Percentiles rank a stretch among this genome's conserved stretches.
Conservation (phyloP, 1,140 invertebrate genomes). For the Homarus americanus region DNA sequence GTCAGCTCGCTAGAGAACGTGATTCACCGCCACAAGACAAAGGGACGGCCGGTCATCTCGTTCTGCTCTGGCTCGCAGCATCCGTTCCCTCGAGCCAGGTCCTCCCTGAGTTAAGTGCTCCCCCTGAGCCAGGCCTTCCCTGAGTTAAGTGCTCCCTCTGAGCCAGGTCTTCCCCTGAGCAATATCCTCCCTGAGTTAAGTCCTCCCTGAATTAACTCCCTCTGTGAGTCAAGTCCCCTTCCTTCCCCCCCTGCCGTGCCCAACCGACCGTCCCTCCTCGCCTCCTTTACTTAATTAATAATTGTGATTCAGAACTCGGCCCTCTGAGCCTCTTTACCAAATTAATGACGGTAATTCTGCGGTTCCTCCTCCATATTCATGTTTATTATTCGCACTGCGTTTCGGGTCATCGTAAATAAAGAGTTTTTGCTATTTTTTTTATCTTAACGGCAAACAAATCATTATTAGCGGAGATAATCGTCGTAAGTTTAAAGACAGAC, state of each 20-base stretch:
- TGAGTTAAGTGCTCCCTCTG: no score
- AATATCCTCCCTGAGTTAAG: no score
- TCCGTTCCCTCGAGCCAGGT: constrained; percentile 10
- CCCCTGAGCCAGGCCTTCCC: no score
- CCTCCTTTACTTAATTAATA: constrained; percentile 39
- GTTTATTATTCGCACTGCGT: constrained; percentile 1
- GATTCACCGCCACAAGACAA: constrained; percentile 43
- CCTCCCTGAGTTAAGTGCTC: no score
- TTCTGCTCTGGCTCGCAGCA: constrained; percentile 14
- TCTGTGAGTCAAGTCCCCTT: not conserved
- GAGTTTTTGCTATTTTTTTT: constrained; percentile 17
- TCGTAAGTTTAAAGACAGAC: no score
- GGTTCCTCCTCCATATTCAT: constrained; percentile 24
- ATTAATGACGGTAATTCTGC: constrained; percentile 44
- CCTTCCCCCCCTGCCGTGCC: constrained; percentile 13
- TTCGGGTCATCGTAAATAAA: constrained; percentile 24
- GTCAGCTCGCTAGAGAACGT: constrained; percentile 22
- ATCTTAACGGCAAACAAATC: constrained; percentile 25
- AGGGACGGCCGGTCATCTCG: constrained; percentile 25
- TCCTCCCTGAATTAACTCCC: no score
- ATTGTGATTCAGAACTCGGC: constrained; percentile 30
- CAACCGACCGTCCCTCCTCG: constrained; percentile 14
- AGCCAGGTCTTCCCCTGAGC: no score
- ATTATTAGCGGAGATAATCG: constrained; percentile 7
- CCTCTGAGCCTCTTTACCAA: constrained; percentile 27